Base-by-base conservation (phyloP, 2,888 invertebrate species). In the Clusia tigrina region DNA sequence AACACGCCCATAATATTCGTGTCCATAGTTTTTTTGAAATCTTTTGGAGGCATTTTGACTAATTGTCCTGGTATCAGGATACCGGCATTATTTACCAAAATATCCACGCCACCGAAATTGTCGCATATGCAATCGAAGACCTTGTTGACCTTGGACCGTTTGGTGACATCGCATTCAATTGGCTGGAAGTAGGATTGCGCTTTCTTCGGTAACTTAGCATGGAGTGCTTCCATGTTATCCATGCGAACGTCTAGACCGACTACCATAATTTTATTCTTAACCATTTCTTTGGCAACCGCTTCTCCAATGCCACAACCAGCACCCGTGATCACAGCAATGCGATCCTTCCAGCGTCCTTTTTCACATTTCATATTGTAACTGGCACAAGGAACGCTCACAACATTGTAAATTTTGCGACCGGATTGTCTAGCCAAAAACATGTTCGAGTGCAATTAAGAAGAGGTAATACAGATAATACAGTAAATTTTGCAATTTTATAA, bases 271-370 rank as follows among this genome's bases (percentile, higher is more conserved):
- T 87, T 88, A 17, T 82, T 77, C 38, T 78, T 74, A 1, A 84
- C 82, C 9, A 87, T 75, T 42, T 82, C 78, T 18, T 74, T 72
- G 9, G 78, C 78, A n/a, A 85, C 79, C 1, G 81, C 84, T 1
- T 85, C 85, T 17, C 87, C 89, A 46, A 89, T 89, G 2, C 89
- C 89, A 0, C 85, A 83, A 74, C 88, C 88, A 12, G 87, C 88
- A 1, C 89, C 89, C 0, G 88, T 89, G 59, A 89, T 88, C 23
- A 89, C 84, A 1, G 88, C 89, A 0, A 87, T 85, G 71, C 86
- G 86, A 46, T 86, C 87, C 1, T 71, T 70, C 88, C 88, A 89
- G 60, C 87, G 86, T 25, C 89, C 86, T 85, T 87, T 85, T 48
- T n/a, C n/a, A n/a, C n/a, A n/a, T n/a, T n/a, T n/a, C n/a, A n/a